Conservation (phyloP, 64 coral and sea anemone species). For the Dendrophyllia cribrosa region DNA sequence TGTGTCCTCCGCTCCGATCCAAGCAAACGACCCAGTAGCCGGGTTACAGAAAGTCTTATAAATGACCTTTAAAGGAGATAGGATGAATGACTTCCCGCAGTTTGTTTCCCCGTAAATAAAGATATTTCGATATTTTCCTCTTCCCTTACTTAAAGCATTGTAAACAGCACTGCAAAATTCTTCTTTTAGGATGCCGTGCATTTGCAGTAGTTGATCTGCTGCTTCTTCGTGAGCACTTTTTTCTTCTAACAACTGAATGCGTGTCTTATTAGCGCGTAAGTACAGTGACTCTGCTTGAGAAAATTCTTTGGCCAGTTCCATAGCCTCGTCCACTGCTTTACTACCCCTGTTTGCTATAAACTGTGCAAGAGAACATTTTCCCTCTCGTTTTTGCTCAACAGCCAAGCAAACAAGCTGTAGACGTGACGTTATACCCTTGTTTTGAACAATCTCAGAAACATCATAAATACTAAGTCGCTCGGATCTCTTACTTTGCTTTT, state of each 20-base stretch:
- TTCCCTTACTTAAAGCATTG: slow-evolving; percentile 2
- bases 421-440: not conserved
- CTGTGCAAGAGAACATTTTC: not conserved
- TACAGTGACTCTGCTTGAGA: slow-evolving; percentile 1
- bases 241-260: slow-evolving; percentile 38
- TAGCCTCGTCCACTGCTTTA: slow-evolving; percentile 55
- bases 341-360: slow-evolving; percentile 14
- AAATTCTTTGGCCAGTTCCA: slow-evolving; percentile 45
- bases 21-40: slow-evolving; percentile 68
- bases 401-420: not conserved
- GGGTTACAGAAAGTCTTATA: slow-evolving; percentile 63
- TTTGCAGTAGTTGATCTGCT: not conserved
- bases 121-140: slow-evolving; percentile 62
- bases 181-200: not conserved
- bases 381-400: not conserved
- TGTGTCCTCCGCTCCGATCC: slow-evolving; percentile 52
- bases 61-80: slow-evolving; percentile 45
- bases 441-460: too few relatives aligned
- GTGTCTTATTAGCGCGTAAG: slow-evolving; percentile 17
- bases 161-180: slow-evolving; percentile 48
- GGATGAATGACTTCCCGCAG: slow-evolving; percentile 55
- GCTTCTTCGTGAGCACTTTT: not conserved
- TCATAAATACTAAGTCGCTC: too few relatives aligned
- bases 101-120: slow-evolving; percentile 50
- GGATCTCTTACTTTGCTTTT: too few relatives aligned